These are phyloP conservation scores for Xestia rhomboidea DNA, from an alignment of 2,888 invertebrate genomes.

Conservation along the genomic window DNA sequence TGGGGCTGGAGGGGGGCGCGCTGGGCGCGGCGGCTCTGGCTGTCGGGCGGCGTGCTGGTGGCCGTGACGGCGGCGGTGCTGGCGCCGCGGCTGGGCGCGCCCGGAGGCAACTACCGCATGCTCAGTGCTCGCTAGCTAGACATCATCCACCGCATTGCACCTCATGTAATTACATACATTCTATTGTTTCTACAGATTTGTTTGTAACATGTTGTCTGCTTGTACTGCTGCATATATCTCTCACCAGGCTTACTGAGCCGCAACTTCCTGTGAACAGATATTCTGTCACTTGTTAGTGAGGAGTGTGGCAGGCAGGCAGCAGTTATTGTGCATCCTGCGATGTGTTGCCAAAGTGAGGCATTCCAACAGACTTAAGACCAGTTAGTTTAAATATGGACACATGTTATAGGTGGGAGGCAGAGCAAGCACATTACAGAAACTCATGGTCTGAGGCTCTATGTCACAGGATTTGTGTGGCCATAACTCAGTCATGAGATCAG, in stretches of 20 bases:
- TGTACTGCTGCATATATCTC: not conserved
- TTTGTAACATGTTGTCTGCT: constrained; percentile 31
- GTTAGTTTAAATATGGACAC: not conserved
- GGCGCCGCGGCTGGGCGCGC: constrained; percentile 80
- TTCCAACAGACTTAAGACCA: not conserved
- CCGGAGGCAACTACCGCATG: constrained; percentile 84
- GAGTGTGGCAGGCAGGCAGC: constrained; percentile 18
- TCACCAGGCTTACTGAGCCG: not conserved
- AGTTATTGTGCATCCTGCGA: constrained; percentile 2
- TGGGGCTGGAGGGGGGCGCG: constrained; percentile 65
- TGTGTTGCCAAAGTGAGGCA: not conserved
- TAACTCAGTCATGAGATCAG: not conserved
- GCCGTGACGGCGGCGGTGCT: constrained; percentile 80
- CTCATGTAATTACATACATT: constrained; percentile 78
- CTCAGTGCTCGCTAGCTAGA: constrained; percentile 81
- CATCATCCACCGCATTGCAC: constrained; percentile 86
- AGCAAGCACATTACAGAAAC: not conserved
- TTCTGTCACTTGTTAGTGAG: not conserved
- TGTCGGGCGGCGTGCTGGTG: constrained; percentile 79
- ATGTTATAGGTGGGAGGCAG: not conserved
- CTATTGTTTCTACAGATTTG: constrained; percentile 35
- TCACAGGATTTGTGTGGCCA: not conserved
- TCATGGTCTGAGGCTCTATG: not conserved
- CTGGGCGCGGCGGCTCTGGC: constrained; percentile 79
- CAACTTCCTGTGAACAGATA: not conserved